A percentile compares a stretch with the other conserved stretches of the same genome.
Conservation (phyloP, 2,113 vertebrate species). For the Neogobius melanostomus region DNA sequence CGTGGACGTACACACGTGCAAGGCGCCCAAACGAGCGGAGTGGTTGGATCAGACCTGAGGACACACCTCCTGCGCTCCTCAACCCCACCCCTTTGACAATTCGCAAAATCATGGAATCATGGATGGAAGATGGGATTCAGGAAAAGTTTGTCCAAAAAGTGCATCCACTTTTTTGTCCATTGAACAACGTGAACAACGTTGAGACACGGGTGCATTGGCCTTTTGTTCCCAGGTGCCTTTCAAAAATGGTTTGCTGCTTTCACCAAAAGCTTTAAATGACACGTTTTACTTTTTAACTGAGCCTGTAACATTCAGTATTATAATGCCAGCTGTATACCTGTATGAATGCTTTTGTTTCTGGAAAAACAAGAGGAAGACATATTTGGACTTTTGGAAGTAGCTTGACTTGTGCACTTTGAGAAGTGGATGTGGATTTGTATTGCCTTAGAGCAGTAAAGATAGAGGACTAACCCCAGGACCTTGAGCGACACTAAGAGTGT, state of each 20-base stretch:
- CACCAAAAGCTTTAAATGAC: slow-evolving; percentile 66
- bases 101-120: slow-evolving; percentile 53
- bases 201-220: slow-evolving; percentile 30
- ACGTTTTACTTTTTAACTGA: slow-evolving; percentile 66
- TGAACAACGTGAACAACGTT: slow-evolving; percentile 40
- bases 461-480: slow-evolving; percentile 36
- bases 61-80: slow-evolving; percentile 61
- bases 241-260: slow-evolving; percentile 71
- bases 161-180: slow-evolving; percentile 41
- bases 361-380: slow-evolving; percentile 54
- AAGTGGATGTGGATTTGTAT: slow-evolving; percentile 52
- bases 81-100: slow-evolving; percentile 52
- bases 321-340: slow-evolving; percentile 61
- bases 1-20: slow-evolving; percentile 95
- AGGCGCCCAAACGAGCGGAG: slow-evolving; percentile 92
- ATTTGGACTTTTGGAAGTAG: slow-evolving; percentile 56
- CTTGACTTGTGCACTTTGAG: slow-evolving; percentile 67
- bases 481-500: slow-evolving; percentile 43
- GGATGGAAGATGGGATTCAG: slow-evolving; percentile 77
- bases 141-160: slow-evolving; percentile 80
- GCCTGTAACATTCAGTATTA: slow-evolving; percentile 73
- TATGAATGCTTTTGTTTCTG: slow-evolving; percentile 54
- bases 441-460: slow-evolving; percentile 38
- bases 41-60: slow-evolving; percentile 92
- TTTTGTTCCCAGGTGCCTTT: slow-evolving; percentile 48